Evolutionary conservation across 2,888 invertebrate species (phyloP), one percentile per base, ranked within the genome.

Genomic region (Polydrusus pterygomalis): DNA sequence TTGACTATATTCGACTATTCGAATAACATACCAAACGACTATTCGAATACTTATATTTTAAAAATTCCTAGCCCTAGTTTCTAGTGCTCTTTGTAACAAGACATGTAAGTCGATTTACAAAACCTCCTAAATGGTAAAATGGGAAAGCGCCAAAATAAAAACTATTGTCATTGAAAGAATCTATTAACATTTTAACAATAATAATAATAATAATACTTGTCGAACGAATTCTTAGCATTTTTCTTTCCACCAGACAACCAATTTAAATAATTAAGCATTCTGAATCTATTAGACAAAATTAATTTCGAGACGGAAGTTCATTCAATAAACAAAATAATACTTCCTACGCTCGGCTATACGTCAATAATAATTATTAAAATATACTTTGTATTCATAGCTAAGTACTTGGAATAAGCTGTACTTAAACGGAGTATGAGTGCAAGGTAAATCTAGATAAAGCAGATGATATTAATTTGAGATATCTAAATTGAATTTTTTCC

Each of bases 291-390:
- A 56, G 56, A 56, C 56, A 11, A 56, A 56, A 56, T 56, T 56
- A 34, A 15, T 56, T 56, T 56, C 56, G 56, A 56, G 34, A 56
- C 56, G 56, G 56, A 56, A 56, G 56, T 56, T 34, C 56, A 56
- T 56, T 56, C 56, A 56, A 56, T 56, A 56, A 56, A 56, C 56
- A 56, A 56, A 56, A 56, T 56, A 34, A 34, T 34, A 9, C 56
- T 56, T 56, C 56, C 56, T 56, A 56, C 56, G 56, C 56, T 34
- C 56, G 9, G 56, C 56, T 56, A 56, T 56, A 56, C 56, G 56
- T 34, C 56, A 56, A 15, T 56, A 34, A 34, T 54, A 2, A 45
- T 47, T 47, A 47, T 47, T 47, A 47, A 17, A 10, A 54, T 17
- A n/a, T 13, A 34, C 56, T 56, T 34, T 56, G 56, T 54, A 54